These are phyloP conservation scores for Euthynnus affinis DNA, from an alignment of 2,797 vertebrate genomes.

Conservation along the genomic window DNA sequence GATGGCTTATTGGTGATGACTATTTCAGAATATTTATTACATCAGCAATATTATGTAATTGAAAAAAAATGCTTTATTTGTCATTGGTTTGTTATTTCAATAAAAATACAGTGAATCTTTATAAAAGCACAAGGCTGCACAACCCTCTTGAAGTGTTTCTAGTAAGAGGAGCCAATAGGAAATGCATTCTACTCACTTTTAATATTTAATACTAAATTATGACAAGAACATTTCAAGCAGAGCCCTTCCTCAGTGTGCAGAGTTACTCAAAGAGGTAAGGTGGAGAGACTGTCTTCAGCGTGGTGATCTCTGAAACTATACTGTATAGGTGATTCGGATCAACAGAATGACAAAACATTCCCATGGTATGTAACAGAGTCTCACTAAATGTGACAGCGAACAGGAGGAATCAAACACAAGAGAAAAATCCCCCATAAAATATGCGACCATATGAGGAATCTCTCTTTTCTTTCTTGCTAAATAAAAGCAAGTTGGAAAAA, in stretches of 20 bases:
- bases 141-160: no score
- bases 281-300: no score
- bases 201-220: neutral
- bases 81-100: neutral
- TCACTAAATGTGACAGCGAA: neutral
- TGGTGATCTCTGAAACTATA: neutral
- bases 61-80: neutral
- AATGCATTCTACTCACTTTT: neutral
- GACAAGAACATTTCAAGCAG: slow-evolving; percentile 1
- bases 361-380: neutral
- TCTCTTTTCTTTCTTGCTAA: neutral
- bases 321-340: neutral
- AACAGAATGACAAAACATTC: neutral
- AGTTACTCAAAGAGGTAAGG: neutral
- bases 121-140: no score
- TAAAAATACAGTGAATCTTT: neutral
- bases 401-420: neutral
- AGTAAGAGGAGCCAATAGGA: neutral
- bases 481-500: neutral
- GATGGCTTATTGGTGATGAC: neutral
- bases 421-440: neutral
- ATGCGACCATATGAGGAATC: neutral
- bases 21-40: slow-evolving; percentile 28
- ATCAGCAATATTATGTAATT: slow-evolving; percentile 8
- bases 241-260: neutral